A percentile compares a stretch with the other conserved stretches of the same genome.
Conservation (phyloP, 1,140 invertebrate genomes). For the Bilobella aurantiaca region DNA sequence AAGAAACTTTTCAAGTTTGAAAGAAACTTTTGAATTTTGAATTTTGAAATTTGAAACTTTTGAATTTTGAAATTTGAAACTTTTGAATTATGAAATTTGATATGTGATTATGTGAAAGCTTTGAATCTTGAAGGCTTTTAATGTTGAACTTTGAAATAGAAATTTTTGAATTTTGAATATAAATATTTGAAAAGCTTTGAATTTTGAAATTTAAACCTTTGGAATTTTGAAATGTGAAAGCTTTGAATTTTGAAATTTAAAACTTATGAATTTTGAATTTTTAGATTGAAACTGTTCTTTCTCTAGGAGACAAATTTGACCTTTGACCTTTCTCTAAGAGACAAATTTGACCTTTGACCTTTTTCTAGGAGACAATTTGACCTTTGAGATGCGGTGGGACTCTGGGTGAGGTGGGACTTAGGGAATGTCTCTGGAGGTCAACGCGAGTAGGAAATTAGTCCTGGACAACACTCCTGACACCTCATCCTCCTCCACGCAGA, state of each 20-base stretch:
- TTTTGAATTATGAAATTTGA: too few relatives aligned
- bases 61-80: background rate
- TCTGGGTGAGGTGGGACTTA: background rate
- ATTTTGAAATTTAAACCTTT: too few relatives aligned
- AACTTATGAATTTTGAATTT: background rate
- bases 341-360: background rate
- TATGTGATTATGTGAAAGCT: too few relatives aligned
- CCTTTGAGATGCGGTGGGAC: background rate
- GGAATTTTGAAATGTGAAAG: too few relatives aligned
- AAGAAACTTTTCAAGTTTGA: too few relatives aligned
- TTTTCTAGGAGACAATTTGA: background rate
- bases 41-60: background rate
- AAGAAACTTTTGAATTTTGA: too few relatives aligned
- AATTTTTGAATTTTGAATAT: too few relatives aligned
- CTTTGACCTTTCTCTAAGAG: background rate
- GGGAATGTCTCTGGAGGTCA: conserved; percentile 27
- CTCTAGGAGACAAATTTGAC: background rate
- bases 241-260: background rate
- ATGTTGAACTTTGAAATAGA: too few relatives aligned
- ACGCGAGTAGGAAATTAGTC: conserved; percentile 26
- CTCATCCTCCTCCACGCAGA: conserved; percentile 13
- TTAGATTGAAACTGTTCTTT: background rate
- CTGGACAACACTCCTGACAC: conserved; percentile 15
- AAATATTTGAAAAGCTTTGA: too few relatives aligned
- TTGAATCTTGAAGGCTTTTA: too few relatives aligned